Percentiles rank a stretch among this genome's conserved stretches.
Evolutionary conservation across 2,888 invertebrate genomes (phyloP).

Genomic region (Caenorhabditis sp.): DNA sequence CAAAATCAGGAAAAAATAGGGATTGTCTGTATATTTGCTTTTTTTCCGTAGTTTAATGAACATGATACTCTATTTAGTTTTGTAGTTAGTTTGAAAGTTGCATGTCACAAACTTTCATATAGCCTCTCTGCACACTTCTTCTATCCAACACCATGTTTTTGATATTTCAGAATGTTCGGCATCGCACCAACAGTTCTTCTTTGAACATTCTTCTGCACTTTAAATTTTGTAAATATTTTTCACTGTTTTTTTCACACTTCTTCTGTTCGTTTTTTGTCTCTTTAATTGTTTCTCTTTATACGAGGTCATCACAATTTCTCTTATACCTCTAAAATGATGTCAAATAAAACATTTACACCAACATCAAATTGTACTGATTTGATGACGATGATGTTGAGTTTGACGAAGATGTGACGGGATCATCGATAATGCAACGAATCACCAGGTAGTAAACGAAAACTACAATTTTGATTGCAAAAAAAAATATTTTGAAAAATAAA

Average conservation of each 20-base stretch:
- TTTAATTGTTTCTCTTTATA: neutral
- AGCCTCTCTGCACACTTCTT: too few relatives aligned
- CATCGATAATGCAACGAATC: slow-evolving; percentile 1
- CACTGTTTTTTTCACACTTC: neutral
- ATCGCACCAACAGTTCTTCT: too few relatives aligned
- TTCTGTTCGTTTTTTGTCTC: neutral
- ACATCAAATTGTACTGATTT: neutral
- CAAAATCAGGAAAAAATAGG: too few relatives aligned
- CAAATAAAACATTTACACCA: neutral
- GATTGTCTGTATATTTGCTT: too few relatives aligned
- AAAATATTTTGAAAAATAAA: neutral
- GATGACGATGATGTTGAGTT: slow-evolving; percentile 7
- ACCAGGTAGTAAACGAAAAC: neutral
- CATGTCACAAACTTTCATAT: too few relatives aligned
- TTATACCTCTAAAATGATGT: neutral
- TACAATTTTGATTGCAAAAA: neutral
- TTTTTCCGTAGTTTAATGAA: too few relatives aligned
- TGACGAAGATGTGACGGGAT: slow-evolving; percentile 7
- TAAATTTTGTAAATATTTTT: too few relatives aligned
- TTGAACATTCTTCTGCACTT: too few relatives aligned
- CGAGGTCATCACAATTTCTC: neutral
- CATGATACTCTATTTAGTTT: too few relatives aligned
- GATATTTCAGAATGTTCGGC: too few relatives aligned
- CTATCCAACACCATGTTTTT: too few relatives aligned
- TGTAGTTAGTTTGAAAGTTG: too few relatives aligned